These are phyloP conservation scores for Exaiptasia diaphana DNA, from an alignment of 64 coral and sea anemone genomes.

Conservation along the genomic window DNA sequence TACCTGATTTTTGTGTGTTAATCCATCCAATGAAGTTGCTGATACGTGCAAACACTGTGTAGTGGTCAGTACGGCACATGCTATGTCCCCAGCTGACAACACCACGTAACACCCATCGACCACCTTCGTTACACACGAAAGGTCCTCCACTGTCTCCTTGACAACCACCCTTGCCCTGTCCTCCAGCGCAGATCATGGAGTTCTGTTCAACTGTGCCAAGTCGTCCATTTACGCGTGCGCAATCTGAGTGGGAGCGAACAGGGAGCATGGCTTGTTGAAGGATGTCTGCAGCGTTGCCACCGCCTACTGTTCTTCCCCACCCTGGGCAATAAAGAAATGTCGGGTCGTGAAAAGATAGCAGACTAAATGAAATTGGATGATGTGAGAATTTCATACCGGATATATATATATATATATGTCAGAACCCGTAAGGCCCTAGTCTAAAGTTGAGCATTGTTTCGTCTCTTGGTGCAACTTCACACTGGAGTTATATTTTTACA, in stretches of 20 bases:
- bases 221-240: neutral
- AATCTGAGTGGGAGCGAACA: neutral
- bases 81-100: conserved; percentile 64
- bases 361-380: neutral
- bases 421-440: neutral
- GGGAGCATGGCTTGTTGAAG: conserved; percentile 57
- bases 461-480: neutral
- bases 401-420: neutral
- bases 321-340: no score
- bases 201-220: neutral
- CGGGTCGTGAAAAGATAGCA: neutral
- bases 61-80: conserved; percentile 35
- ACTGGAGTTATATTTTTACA: neutral
- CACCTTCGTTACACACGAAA: conserved; percentile 55
- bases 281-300: conserved; percentile 18
- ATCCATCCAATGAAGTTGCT: conserved; percentile 49
- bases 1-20: conserved; percentile 20
- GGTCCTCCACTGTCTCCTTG: conserved; percentile 71
- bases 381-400: neutral
- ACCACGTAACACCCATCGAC: conserved; percentile 26
- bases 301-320: conserved; percentile 37
- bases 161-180: conserved; percentile 23
- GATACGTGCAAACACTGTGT: conserved; percentile 56
- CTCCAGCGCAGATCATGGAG: conserved; percentile 49
- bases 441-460: neutral